Evolutionary conservation across 2,797 vertebrate genomes (phyloP), one percentile per base, ranked within the genome.

Genomic region (Myiotriccus ornatus): DNA sequence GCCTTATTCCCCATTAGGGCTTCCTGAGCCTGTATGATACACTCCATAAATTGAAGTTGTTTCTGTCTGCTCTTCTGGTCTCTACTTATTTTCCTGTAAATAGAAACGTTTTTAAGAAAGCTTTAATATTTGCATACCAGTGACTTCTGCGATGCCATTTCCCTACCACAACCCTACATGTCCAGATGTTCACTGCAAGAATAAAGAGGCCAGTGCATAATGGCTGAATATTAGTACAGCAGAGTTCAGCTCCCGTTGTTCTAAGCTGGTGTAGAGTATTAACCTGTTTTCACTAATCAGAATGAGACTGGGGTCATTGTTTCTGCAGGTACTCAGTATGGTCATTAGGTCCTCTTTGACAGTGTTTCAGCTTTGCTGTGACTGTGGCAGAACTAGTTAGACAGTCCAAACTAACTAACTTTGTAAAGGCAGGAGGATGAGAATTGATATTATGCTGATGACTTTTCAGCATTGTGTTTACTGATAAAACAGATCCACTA

Each of bases 81-180:
- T 90, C 39, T 87, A 34, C 28, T 70, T 0, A 23, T 81, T 85
- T 70, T 81, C 23, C 49, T 86, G 44, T 63, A 37, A 92, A 37
- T 6, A 76, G 30, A 57, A 82, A n/a, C 15, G 2, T 65, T 90
- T 81, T 78, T 18, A 76, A 63, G 60, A 87, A 74, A 17, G 25
- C 24, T 49, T 63, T 73, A 53, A 12, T 70, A 34, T 74, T 84
- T 73, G 32, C 28, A 15, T 84, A 11, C 15, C 19, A 44, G 30
- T 76, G 68, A 56, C 50, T 81, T 78, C 37, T 43, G 59, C 41
- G 63, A 22, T 59, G 37, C 5, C 69, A 3, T 67, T 94, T 87
- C 46, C 11, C 18, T 73, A 12, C 0, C 75, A 44, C 59, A 27
- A 7, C n/a, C 3, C 8, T 47, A 0, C 7, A 1, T 75, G 49